Percentiles rank a stretch among this genome's conserved stretches.
Conservation (phyloP, 2,797 vertebrate species). For the Acrossocheilus fasciatus region DNA sequence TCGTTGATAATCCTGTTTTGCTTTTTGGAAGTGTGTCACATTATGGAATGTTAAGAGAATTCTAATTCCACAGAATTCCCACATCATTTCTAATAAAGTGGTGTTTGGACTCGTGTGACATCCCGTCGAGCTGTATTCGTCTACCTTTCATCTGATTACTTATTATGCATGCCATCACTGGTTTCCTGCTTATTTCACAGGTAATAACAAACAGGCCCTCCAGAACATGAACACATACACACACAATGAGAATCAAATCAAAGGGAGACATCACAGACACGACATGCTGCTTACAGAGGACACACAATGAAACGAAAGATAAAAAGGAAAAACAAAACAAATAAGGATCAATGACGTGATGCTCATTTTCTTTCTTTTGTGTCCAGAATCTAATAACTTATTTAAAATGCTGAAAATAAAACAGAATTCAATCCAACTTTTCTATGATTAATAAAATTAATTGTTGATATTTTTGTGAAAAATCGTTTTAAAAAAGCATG, state of each 20-base stretch:
- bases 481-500: background rate
- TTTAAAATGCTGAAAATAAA: background rate
- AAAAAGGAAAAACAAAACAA: slow-evolving; percentile 19
- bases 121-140: slow-evolving; percentile 53
- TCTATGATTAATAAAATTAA: background rate
- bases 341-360: slow-evolving; percentile 21
- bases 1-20: background rate
- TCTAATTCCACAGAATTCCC: background rate
- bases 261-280: slow-evolving; percentile 28
- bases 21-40: background rate
- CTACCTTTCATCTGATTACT: slow-evolving; percentile 71
- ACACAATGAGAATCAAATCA: slow-evolving; percentile 34
- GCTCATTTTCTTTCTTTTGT: background rate
- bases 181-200: slow-evolving; percentile 33
- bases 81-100: background rate
- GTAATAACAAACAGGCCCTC: slow-evolving; percentile 4
- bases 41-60: background rate
- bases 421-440: background rate
- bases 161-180: slow-evolving; percentile 71
- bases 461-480: background rate
- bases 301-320: background rate
- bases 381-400: background rate
- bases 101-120: slow-evolving; percentile 68
- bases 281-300: slow-evolving; percentile 17
- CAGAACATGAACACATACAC: slow-evolving; percentile 5